These are phyloP conservation scores for Bombus sibiricus DNA, from an alignment of 1,140 invertebrate species.

Conservation along the genomic window DNA sequence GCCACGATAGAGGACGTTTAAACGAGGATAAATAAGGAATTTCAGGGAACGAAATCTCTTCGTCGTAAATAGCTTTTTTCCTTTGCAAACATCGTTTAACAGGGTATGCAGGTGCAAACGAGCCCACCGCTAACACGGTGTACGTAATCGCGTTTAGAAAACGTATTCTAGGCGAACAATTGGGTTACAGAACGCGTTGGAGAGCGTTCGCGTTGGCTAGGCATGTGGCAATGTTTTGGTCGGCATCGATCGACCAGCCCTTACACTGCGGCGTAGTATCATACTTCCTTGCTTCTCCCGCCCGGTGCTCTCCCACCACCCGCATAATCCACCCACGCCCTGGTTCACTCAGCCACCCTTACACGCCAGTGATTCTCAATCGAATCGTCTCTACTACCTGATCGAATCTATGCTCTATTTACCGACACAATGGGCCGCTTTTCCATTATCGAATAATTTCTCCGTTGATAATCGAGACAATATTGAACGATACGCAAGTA, in stretches of 20 bases:
- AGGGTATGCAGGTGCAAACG: background rate
- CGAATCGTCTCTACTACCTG: no score
- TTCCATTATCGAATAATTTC: no score
- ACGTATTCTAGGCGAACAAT: slow-evolving; percentile 39
- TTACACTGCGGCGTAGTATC: slow-evolving; percentile 77
- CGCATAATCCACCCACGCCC: slow-evolving; percentile 79
- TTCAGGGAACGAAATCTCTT: background rate
- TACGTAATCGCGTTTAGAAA: slow-evolving; percentile 38
- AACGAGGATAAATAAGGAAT: background rate
- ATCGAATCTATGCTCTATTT: no score
- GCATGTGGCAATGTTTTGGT: slow-evolving; percentile 83
- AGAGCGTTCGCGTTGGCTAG: slow-evolving; percentile 60
- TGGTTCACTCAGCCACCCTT: slow-evolving; percentile 78
- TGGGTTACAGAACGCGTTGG: slow-evolving; percentile 14
- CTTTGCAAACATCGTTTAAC: background rate
- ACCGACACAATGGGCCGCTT: no score
- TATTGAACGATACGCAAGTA: no score
- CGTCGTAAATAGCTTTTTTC: background rate
- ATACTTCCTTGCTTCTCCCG: slow-evolving; percentile 59
- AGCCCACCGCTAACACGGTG: background rate
- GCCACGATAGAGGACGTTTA: background rate
- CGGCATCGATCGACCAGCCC: slow-evolving; percentile 78
- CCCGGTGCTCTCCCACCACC: slow-evolving; percentile 54
- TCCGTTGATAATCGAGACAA: no score
- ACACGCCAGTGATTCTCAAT: slow-evolving; percentile 76